phyloP scores from a whole-genome alignment of 2,888 invertebrate species.

The Tetanocera ferruginea region DNA sequence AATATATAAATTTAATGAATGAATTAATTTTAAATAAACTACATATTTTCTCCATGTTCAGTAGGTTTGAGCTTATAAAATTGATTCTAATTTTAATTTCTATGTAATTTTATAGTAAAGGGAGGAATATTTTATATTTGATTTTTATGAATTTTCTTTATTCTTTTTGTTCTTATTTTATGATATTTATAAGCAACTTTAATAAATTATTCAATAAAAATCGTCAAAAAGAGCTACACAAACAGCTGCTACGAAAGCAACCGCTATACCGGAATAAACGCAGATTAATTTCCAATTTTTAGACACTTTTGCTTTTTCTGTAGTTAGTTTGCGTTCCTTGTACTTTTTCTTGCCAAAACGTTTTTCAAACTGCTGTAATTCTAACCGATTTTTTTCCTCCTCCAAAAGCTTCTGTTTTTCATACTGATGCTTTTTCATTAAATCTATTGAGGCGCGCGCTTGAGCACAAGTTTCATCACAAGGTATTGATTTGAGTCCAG shows the following conservation, averaged over 20 bases:
- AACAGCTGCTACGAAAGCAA: slow-evolving; percentile 54
- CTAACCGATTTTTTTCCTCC: slow-evolving; percentile 78
- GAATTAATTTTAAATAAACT: too few species aligned
- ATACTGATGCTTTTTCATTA: slow-evolving; percentile 71
- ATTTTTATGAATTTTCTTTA: too few species aligned
- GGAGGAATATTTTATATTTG: too few species aligned
- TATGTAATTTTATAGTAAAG: too few species aligned
- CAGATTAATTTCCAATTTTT: slow-evolving; percentile 54
- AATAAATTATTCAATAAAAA: neutral
- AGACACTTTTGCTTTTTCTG: slow-evolving; percentile 46
- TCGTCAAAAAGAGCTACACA: slow-evolving; percentile 59
- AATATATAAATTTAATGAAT: too few species aligned
- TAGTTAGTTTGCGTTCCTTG: slow-evolving; percentile 69
- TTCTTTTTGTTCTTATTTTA: neutral
- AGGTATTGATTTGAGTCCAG: slow-evolving; percentile 65
- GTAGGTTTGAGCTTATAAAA: too few species aligned
- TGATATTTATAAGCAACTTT: neutral
- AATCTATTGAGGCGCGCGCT: slow-evolving; percentile 73
- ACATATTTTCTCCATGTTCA: too few species aligned
- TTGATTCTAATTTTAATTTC: too few species aligned
- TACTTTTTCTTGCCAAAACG: slow-evolving; percentile 79
- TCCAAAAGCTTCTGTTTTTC: slow-evolving; percentile 71
- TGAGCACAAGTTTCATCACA: slow-evolving; percentile 78
- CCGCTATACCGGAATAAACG: slow-evolving; percentile 50
- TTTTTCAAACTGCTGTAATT: slow-evolving; percentile 83